Evolutionary conservation across 2,113 vertebrate species (phyloP).

Genomic region (Caranx ignobilis): DNA sequence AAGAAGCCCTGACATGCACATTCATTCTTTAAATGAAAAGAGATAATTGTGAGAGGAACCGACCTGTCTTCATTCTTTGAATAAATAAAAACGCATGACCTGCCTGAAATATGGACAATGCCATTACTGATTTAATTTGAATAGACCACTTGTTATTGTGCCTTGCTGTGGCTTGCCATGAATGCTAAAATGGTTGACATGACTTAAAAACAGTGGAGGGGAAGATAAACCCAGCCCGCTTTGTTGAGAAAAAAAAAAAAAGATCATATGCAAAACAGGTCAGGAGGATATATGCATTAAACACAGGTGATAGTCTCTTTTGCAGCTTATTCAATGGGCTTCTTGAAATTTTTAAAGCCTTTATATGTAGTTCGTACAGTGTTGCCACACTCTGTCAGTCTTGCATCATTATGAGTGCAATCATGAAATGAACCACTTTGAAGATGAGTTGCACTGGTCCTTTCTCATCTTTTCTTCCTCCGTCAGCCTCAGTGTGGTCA

Average conservation of each 20-base stretch:
- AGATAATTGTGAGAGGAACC: slow-evolving; percentile 85
- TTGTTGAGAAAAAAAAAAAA: slow-evolving; percentile 45
- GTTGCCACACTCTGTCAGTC: slow-evolving; percentile 41
- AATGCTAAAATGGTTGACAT: slow-evolving; percentile 72
- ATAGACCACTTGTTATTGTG: slow-evolving; percentile 84
- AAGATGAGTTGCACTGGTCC: slow-evolving; percentile 51
- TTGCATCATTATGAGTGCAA: slow-evolving; percentile 56
- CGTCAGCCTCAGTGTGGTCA: slow-evolving; percentile 56
- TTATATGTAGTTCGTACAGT: slow-evolving; percentile 19
- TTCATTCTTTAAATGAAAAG: slow-evolving; percentile 86
- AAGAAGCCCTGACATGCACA: slow-evolving; percentile 82
- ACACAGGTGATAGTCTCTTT: slow-evolving; percentile 23
- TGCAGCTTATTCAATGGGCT: slow-evolving; percentile 10
- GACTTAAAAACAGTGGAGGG: slow-evolving; percentile 56
- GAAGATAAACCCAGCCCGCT: slow-evolving; percentile 58
- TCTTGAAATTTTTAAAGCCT: background rate
- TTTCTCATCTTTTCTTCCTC: slow-evolving; percentile 18
- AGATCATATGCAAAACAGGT: slow-evolving; percentile 62
- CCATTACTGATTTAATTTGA: slow-evolving; percentile 87
- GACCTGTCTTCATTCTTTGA: slow-evolving; percentile 84
- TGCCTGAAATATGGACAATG: slow-evolving; percentile 86
- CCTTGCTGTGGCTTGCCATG: slow-evolving; percentile 57
- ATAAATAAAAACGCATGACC: slow-evolving; percentile 86
- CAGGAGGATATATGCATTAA: slow-evolving; percentile 51
- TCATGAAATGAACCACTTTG: slow-evolving; percentile 63